Base-by-base conservation (phyloP, 2,888 invertebrate species). In the Trichopoda pennipes region DNA sequence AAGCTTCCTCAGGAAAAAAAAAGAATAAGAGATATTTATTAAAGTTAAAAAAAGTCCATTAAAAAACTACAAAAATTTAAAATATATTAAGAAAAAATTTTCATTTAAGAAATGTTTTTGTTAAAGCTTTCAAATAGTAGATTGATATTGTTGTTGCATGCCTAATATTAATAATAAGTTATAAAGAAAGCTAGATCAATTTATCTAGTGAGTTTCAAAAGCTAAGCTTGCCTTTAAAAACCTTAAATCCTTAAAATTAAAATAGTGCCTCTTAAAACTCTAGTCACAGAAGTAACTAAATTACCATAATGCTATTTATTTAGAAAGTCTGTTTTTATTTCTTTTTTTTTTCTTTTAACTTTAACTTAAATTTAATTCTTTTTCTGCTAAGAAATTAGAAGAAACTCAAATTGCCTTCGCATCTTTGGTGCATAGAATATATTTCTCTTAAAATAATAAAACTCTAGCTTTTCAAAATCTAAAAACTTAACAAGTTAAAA, bases 111-210 rank as follows among this genome's bases (percentile, higher is more conserved):
- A 8, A 17, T 17, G 9, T 16, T 55, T 28, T 12, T 14, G 19
- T 19, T 23, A 56, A 64, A 56, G 70, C 77, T 70, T 64, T 78
- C 63, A 78, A 72, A 64, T 78, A 56, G 42, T 78, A 77, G 61
- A 63, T 47, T 28, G 47, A 28, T 49, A 3, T 17, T 10, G 10
- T 17, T 19, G n/a, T 44, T 35, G 49, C 58, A 53, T 61, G 55
- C 55, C 19, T 42, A 63, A 28, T 1, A 28, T 4, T 28, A 28
- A 28, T 63, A 63, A 35, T n/a, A 55, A 55, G 19, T 23, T 7
- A 55, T 19, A 51, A 61, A 61, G 28, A 32, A 77, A 72, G 35
- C 35, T 55, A 38, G 28, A 42, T 42, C 21, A 47, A 64, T 44
- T 49, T 16, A 61, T 21, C 19, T 42, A 19, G 53, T 60, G 76